Evolutionary conservation across 35 echinoderm and acorn worm species (phyloP), one percentile per base, ranked within the genome.

Genomic region (Lytechinus pictus): DNA sequence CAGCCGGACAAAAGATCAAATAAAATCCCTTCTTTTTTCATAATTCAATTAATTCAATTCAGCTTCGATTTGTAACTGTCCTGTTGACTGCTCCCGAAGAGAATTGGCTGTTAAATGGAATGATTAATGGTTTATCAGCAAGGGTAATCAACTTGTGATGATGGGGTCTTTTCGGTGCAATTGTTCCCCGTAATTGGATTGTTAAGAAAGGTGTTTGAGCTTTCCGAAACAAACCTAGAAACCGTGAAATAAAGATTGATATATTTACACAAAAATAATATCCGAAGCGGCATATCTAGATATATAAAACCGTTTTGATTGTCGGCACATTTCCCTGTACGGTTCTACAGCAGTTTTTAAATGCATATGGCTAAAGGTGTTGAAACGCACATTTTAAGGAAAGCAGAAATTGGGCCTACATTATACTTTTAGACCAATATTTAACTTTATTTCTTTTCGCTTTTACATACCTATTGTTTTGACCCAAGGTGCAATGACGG

Each of bases 31-130:
- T 79, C 66, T 79, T 79, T 79, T 79, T 79, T 79, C 19, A 79
- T 79, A 79, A 79, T 79, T 79, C 66, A 79, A 79, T 79, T 79
- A 27, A 79, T 79, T 79, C 66, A 79, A 79, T 79, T 79, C 66
- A 79, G 66, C 21, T 79, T 24, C 8, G 66, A 79, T 79, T 79
- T 79, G 66, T 79, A 79, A 79, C 66, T 79, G 66, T 79, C n/a
- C 66, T 24, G 66, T 6, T n/a, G 66, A 79, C 24, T 79, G 66
- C 16, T 24, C 66, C 66, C 21, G 66, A 24, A 79, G 66, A 79
- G 13, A 79, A 79, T n/a, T 79, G 19, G 19, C n/a, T 24, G 24
- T n/a, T 79, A 79, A 79, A 79, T 79, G 21, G 66, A 79, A 79
- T 79, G 66, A 79, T 24, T 79, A 79, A 79, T 79, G 66, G 66